Evolutionary conservation across 2,888 invertebrate species (phyloP).

Genomic region (Melanargia galathea): DNA sequence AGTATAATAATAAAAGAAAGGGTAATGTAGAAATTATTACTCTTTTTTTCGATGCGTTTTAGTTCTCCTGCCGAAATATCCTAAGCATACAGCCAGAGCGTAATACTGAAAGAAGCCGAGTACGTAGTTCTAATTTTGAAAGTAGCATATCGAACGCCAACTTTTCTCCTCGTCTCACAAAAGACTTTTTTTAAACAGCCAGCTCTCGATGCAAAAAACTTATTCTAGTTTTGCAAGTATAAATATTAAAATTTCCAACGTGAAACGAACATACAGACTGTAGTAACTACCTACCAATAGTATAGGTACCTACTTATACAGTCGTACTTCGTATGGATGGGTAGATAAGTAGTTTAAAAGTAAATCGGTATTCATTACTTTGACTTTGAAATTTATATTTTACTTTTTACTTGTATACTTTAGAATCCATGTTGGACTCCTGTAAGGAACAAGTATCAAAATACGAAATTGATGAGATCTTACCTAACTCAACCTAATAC

Average conservation of each 20-base stretch:
- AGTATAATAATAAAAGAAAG: no score
- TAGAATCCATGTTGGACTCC: background rate
- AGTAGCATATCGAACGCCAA: constrained; percentile 71
- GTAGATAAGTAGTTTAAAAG: background rate
- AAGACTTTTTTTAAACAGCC: constrained; percentile 61
- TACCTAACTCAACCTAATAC: background rate
- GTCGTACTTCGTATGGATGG: no score
- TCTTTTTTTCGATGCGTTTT: no score
- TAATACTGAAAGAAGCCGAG: constrained; percentile 25
- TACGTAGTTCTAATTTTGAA: constrained; percentile 64
- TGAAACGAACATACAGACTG: constrained; percentile 1
- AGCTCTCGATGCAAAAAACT: constrained; percentile 56
- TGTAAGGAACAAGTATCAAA: background rate
- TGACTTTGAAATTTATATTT: background rate
- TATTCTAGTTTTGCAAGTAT: constrained; percentile 33
- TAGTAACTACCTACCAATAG: background rate
- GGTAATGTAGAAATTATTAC: no score
- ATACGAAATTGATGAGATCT: background rate
- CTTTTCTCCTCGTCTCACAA: constrained; percentile 64
- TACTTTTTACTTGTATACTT: background rate
- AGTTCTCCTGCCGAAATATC: no score
- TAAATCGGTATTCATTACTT: background rate
- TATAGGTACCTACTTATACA: background rate
- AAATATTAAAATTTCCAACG: constrained; percentile 31
- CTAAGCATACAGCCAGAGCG: background rate